Evolutionary conservation across 2,113 vertebrate species (phyloP).

Genomic region (Nesoenas mayeri): DNA sequence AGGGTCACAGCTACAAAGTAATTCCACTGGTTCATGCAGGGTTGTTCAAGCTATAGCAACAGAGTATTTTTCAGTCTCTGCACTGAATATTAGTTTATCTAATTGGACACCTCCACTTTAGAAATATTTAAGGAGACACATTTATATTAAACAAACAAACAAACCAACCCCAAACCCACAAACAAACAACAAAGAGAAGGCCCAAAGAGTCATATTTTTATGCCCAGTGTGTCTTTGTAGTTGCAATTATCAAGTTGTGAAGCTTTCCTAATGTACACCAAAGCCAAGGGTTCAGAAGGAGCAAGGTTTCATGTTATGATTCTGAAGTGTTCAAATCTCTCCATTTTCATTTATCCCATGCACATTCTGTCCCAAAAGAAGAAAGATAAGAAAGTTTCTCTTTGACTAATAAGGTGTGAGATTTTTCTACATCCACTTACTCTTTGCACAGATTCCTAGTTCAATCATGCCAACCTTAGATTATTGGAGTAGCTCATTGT

Average conservation of each 20-base stretch:
- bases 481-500: neutral
- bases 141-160: neutral
- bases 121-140: neutral
- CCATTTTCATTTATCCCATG: neutral
- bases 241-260: neutral
- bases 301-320: neutral
- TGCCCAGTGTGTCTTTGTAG: neutral
- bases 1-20: neutral
- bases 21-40: neutral
- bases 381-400: neutral
- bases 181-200: neutral
- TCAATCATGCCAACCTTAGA: neutral
- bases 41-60: neutral
- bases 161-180: too few relatives aligned
- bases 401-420: neutral
- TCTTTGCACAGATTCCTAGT: neutral
- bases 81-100: neutral
- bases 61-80: neutral
- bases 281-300: neutral
- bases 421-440: neutral
- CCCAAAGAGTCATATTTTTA: neutral
- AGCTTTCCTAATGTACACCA: neutral
- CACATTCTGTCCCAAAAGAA: neutral
- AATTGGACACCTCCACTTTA: neutral
- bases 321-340: neutral